Evolutionary conservation across 35 echinoderm and acorn worm genomes (phyloP).

Genomic region (Lytechinus pictus): DNA sequence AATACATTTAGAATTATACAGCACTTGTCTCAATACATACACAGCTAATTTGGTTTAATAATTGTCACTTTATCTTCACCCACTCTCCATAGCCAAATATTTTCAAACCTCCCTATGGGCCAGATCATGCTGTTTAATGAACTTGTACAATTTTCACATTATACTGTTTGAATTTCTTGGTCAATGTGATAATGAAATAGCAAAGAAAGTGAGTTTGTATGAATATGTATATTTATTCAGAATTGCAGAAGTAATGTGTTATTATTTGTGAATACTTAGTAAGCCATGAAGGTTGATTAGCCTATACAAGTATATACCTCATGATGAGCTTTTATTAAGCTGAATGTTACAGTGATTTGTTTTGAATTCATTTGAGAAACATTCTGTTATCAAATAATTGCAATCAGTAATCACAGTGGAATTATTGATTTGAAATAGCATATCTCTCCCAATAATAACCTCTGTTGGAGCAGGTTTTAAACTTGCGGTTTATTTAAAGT

Average conservation of each 20-base stretch:
- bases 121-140: background rate
- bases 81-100: no score
- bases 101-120: no score
- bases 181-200: no score
- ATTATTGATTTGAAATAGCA: background rate
- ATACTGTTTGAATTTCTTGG: background rate
- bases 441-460: background rate
- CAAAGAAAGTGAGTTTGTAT: background rate
- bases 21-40: no score
- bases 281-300: background rate
- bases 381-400: background rate
- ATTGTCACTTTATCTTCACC: no score
- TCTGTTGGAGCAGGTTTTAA: background rate
- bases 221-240: background rate
- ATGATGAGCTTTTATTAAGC: background rate
- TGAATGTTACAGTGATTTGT: background rate
- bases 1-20: no score
- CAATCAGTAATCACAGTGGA: background rate
- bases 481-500: background rate
- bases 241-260: background rate
- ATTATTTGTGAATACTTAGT: background rate
- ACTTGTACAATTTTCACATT: background rate
- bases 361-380: background rate
- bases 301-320: constrained; percentile 12
- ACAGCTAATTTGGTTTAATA: no score